A percentile compares a stretch with the other conserved stretches of the same genome.
Evolutionary conservation across 2,888 invertebrate species (phyloP).

Genomic region (Philhelius pedissequus): DNA sequence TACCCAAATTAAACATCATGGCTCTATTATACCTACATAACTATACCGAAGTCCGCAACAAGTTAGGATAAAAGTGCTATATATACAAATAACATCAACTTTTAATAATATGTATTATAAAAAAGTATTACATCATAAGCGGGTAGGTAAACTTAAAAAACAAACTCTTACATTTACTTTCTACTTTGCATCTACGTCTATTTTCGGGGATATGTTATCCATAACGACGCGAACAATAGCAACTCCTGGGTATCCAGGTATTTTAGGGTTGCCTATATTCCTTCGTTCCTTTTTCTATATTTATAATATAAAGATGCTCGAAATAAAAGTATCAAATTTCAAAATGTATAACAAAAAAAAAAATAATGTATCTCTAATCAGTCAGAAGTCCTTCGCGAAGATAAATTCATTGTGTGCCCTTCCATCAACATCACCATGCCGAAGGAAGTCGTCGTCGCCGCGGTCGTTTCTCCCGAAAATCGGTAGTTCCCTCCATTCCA

Average conservation of each 20-base stretch:
- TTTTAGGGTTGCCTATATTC: conserved; percentile 11
- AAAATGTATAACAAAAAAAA: conserved; percentile 7
- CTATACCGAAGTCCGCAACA: too few species aligned
- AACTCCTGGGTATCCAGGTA: conserved; percentile 33
- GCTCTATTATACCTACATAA: too few species aligned
- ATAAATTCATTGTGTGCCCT: conserved; percentile 42
- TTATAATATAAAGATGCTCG: too few species aligned
- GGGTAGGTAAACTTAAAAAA: not conserved
- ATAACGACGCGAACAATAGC: conserved; percentile 4
- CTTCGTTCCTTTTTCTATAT: not conserved
- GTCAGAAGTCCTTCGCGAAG: conserved; percentile 57
- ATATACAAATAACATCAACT: not conserved
- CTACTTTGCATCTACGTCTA: not conserved
- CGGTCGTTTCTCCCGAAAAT: conserved; percentile 37
- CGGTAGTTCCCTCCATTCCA: conserved; percentile 12
- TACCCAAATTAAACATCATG: too few species aligned
- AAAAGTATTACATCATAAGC: not conserved
- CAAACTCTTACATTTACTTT: not conserved
- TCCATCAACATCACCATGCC: conserved; percentile 13
- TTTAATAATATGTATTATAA: not conserved
- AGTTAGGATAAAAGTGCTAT: too few species aligned
- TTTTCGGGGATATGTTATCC: too few species aligned
- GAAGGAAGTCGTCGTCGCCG: conserved; percentile 12
- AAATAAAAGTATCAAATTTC: conserved; percentile 56
- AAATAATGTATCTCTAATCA: conserved; percentile 46